phyloP scores from a whole-genome alignment of 2,113 vertebrate genomes.

The Hippocampus abdominalis region DNA sequence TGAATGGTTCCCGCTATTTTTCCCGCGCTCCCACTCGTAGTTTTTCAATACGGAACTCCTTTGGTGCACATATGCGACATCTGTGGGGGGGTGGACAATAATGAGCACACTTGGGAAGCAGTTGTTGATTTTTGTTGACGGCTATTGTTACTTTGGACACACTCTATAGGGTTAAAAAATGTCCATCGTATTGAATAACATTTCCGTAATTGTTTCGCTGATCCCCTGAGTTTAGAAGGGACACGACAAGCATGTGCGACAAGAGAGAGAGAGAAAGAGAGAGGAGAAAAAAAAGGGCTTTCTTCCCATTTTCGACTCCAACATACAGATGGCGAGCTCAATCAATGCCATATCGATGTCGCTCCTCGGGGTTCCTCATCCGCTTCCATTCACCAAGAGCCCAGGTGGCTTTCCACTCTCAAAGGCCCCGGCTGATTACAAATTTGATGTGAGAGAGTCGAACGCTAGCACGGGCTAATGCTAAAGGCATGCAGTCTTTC shows the following conservation, averaged over 20 bases:
- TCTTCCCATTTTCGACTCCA: slow-evolving; percentile 31
- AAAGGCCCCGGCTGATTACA: slow-evolving; percentile 57
- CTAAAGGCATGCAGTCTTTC: slow-evolving; percentile 33
- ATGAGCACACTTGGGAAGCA: background rate
- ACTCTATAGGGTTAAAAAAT: background rate
- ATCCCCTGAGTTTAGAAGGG: slow-evolving; percentile 3
- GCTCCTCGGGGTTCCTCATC: slow-evolving; percentile 42
- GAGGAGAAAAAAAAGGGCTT: slow-evolving; percentile 19
- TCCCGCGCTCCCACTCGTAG: background rate
- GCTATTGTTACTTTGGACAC: background rate
- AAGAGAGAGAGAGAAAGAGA: slow-evolving; percentile 2
- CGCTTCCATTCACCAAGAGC: slow-evolving; percentile 36
- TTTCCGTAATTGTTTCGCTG: background rate
- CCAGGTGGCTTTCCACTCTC: slow-evolving; percentile 45
- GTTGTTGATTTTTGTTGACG: background rate
- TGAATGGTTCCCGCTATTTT: background rate
- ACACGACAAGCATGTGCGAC: slow-evolving; percentile 2
- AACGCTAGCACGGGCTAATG: slow-evolving; percentile 49
- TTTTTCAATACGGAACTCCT: background rate
- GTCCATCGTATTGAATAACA: background rate
- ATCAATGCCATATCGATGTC: slow-evolving; percentile 67
- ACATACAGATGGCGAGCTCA: slow-evolving; percentile 55
- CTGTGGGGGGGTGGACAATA: background rate
- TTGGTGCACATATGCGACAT: background rate
- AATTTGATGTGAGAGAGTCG: slow-evolving; percentile 50